Conservation (phyloP, 2,797 vertebrate species). For the Ammospiza maritima region DNA sequence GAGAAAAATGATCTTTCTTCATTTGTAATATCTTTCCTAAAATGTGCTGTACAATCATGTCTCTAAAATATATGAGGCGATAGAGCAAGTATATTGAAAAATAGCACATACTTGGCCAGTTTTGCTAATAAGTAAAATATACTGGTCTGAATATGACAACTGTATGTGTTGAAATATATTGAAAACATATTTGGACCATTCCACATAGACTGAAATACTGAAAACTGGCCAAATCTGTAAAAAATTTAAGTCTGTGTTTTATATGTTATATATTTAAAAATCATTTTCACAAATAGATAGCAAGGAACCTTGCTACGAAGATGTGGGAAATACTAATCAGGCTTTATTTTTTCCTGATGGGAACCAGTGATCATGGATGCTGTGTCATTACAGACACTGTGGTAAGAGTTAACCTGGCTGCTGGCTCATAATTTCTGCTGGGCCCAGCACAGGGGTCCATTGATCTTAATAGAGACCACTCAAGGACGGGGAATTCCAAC, state of each 20-base stretch:
- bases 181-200: slow-evolving; percentile 64
- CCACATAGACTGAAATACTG: slow-evolving; percentile 13
- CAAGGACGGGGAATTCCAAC: background rate
- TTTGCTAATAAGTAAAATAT: slow-evolving; percentile 56
- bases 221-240: slow-evolving; percentile 72
- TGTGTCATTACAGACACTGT: slow-evolving; percentile 43
- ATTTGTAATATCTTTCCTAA: slow-evolving; percentile 60
- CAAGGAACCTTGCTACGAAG: background rate
- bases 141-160: slow-evolving; percentile 57
- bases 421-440: slow-evolving; percentile 38
- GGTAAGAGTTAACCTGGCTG: slow-evolving; percentile 45
- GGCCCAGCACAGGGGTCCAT: slow-evolving; percentile 13
- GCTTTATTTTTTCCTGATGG: slow-evolving; percentile 66
- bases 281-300: slow-evolving; percentile 36
- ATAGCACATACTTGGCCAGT: slow-evolving; percentile 63
- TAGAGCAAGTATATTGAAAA: slow-evolving; percentile 64
- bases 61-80: slow-evolving; percentile 66
- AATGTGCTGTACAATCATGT: slow-evolving; percentile 54
- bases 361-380: slow-evolving; percentile 15
- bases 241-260: slow-evolving; percentile 50
- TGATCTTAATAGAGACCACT: slow-evolving; percentile 59
- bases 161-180: slow-evolving; percentile 68
- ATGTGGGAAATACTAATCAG: slow-evolving; percentile 28
- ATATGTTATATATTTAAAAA: slow-evolving; percentile 26
- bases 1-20: slow-evolving; percentile 45